A percentile compares a stretch with the other conserved stretches of the same genome.
Evolutionary conservation across 1,140 invertebrate genomes (phyloP).

Genomic region (Drosophila parabipectinata): DNA sequence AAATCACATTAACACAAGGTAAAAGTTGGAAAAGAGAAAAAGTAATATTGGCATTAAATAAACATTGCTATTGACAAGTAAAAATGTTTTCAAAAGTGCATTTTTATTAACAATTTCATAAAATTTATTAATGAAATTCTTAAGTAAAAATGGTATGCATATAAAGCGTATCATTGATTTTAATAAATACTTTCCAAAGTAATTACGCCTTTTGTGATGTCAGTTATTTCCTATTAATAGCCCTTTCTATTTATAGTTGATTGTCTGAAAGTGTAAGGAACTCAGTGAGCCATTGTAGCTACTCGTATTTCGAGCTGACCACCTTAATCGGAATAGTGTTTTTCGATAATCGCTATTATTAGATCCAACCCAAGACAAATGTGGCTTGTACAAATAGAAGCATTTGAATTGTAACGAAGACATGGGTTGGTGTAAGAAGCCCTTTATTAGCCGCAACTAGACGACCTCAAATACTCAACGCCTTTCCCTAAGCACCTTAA

Average conservation of each 20-base stretch:
- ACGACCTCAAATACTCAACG: constrained; percentile 54
- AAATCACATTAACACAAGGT: constrained; percentile 44
- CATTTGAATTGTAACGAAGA: constrained; percentile 45
- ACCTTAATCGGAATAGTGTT: constrained; percentile 11
- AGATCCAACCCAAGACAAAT: not conserved
- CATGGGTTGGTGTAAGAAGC: constrained; percentile 40
- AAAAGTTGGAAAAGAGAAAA: constrained; percentile 14
- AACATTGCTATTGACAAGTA: constrained; percentile 4
- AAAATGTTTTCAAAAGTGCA: not conserved
- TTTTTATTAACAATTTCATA: too few relatives aligned
- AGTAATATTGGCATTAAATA: not conserved
- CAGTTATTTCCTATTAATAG: too few relatives aligned
- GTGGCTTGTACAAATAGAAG: constrained; percentile 20
- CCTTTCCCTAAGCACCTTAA: constrained; percentile 74
- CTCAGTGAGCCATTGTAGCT: too few relatives aligned
- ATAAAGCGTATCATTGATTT: too few relatives aligned
- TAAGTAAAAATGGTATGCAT: too few relatives aligned
- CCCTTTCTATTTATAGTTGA: too few relatives aligned
- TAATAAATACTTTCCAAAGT: too few relatives aligned
- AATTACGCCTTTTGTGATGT: too few relatives aligned
- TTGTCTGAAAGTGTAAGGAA: too few relatives aligned
- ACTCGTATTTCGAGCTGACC: too few relatives aligned
- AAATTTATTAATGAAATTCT: too few relatives aligned
- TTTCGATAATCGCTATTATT: constrained; percentile 35
- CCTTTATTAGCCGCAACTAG: constrained; percentile 49